Evolutionary conservation across 2,888 invertebrate genomes (phyloP), one percentile per base, ranked within the genome.

Genomic region (Taenaris catops): DNA sequence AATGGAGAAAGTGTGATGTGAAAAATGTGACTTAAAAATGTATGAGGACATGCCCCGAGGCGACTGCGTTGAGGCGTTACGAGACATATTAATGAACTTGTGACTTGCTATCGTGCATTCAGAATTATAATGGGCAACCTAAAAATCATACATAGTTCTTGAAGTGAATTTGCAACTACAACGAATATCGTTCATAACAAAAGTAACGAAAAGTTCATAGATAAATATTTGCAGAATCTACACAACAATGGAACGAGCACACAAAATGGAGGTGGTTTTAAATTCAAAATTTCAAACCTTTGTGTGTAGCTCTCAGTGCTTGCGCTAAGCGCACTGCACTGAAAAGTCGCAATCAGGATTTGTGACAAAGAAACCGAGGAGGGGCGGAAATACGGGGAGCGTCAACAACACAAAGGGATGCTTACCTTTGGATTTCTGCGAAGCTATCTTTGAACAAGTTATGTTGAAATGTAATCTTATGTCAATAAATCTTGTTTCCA

Each of bases 41-140:
- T 58, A 56, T 55, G 66, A 65, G 63, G 65, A 62, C 64, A 58
- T 58, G 56, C 66, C 66, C 67, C 64, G 66, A 71, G 62, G 63
- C 63, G 59, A 60, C 56, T 58, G 54, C 60, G 57, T 52, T 55
- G 55, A 60, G 39, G 38, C 42, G 62, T 62, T 59, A 62, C 51
- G 54, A 64, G 58, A 68, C 73, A 76, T 76, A 75, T 68, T 63
- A 75, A 76, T 69, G 60, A 55, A 53, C 51, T 48, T 55, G 58
- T 59, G 62, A 66, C 58, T 65, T 46, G 58, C 48, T n/a, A 53
- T 43, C 59, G 58, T 56, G 59, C 54, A 47, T 51, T 58, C 61
- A 53, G 75, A 74, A 79, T 80, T 58, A 51, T 63, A 70, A 80
- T 72, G 63, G 65, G 59, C 19, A 23, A 10, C 8, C 12, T 12